Base-by-base conservation (phyloP, 37 sponge, comb jelly and placozoan genomes). In the Ephydatia muelleri region DNA sequence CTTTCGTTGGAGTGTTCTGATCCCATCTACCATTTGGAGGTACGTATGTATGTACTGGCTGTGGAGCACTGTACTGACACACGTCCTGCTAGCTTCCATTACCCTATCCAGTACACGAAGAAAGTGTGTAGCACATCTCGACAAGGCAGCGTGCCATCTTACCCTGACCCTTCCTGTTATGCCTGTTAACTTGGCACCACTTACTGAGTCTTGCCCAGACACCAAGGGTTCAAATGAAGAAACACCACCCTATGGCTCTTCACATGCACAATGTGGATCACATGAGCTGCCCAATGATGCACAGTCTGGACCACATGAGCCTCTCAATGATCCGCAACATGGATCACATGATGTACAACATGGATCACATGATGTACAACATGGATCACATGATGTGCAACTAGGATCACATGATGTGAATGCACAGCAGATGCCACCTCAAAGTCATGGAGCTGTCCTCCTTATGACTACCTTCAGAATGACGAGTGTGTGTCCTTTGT, bases 101-200 rank as follows among this genome's bases (percentile, higher is more conserved):
- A 22, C 85, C 87, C 11, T 94, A 94, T 82, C 75, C 86, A 3
- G 87, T 96, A 0, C 77, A 96, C 47, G 75, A 78, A 14, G 92
- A 96, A 82, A 82, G 34, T 83, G 90, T 4, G 84, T 35, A 31
- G 97, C 97, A 3, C 80, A 91, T 70, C 94, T 94, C 73, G 93
- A 96, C 80, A 96, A 93, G 66, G 37, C 66, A 21, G 92, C 66
- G 34, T 38, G 79, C 32, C 36, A 4, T 23, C 94, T 96, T 0
- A 70, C 70, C 2, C 80, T 96, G 27, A 91, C 92, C 31, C 76
- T 96, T 3, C 87, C 81, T 38, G 95, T 95, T 39, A 64, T 92
- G 22, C 89, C 89, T 19, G 21, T 33, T 38, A 40, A 48, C 23
- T 22, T 38, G 65, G 25, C 75, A 23, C 19, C 84, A 69, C 43